Evolutionary conservation across 2,113 vertebrate genomes (phyloP).

Genomic region (Phalacrocorax carbo): DNA sequence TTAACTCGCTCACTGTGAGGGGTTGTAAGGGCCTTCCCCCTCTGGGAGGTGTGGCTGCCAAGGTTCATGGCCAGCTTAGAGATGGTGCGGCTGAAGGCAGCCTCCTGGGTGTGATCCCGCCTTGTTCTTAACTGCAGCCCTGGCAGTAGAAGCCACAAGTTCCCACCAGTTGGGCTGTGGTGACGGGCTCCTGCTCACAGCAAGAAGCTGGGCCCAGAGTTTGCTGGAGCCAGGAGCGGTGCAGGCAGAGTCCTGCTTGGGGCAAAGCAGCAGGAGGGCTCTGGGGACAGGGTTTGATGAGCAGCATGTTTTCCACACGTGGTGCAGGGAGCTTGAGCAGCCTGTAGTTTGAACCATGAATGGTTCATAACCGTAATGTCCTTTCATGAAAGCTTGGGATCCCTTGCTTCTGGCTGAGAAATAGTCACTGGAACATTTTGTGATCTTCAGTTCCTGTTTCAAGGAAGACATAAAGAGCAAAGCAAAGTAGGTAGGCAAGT

Average conservation of each 20-base stretch:
- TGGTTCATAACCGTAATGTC: neutral
- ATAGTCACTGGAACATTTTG: neutral
- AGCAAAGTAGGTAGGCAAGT: neutral
- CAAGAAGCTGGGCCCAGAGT: neutral
- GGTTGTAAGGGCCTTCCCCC: neutral
- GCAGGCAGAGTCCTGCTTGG: neutral
- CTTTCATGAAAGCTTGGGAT: neutral
- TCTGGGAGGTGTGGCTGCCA: fast-evolving
- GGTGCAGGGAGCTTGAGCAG: neutral
- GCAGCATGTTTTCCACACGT: neutral
- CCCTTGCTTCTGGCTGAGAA: neutral
- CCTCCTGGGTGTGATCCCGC: neutral
- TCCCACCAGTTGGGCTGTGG: neutral
- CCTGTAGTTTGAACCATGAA: neutral
- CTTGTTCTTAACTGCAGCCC: neutral
- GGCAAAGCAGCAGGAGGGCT: neutral
- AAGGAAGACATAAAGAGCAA: neutral
- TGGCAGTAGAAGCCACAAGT: neutral
- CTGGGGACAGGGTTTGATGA: neutral
- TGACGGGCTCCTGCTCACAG: neutral
- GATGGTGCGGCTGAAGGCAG: neutral
- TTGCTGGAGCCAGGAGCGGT: neutral
- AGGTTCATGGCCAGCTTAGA: neutral
- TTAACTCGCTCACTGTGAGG: neutral
- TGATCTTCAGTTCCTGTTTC: neutral